These are phyloP conservation scores for Fulica atra DNA, from an alignment of 2,113 vertebrate genomes.

Conservation along the genomic window DNA sequence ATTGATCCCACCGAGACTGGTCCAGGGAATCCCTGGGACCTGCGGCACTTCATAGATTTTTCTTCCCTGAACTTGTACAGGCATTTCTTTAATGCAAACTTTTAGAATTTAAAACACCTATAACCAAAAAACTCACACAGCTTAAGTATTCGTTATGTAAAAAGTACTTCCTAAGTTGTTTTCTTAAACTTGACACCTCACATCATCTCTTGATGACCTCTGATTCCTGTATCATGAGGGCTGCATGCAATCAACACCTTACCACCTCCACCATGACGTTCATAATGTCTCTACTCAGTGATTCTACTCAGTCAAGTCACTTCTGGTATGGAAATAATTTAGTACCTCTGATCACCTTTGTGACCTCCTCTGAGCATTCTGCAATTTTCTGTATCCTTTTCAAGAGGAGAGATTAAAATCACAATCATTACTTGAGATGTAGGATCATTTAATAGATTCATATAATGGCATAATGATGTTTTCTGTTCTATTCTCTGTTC, in stretches of 20 bases:
- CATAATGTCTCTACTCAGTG: not conserved
- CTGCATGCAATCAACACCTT: not conserved
- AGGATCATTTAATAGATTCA: not conserved
- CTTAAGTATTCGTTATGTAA: not conserved
- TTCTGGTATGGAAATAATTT: not conserved
- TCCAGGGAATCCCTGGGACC: not conserved
- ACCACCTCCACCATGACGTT: not conserved
- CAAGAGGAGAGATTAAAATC: not conserved
- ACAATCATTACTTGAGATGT: not conserved
- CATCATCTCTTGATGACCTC: not conserved
- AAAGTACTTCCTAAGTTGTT: not conserved
- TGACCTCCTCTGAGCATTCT: not conserved
- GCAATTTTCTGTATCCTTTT: not conserved
- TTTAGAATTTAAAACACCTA: not conserved
- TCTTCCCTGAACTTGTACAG: not conserved
- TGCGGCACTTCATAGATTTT: not conserved
- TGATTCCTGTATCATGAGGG: not conserved
- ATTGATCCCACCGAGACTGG: not conserved
- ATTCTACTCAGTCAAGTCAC: not conserved
- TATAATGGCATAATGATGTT: not conserved
- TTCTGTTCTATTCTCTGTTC: not conserved
- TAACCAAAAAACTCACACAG: not conserved
- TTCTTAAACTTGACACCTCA: not conserved
- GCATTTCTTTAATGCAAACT: not conserved
- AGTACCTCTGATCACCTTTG: not conserved